These are phyloP conservation scores for Neopipo cinnamomea DNA, from an alignment of 2,113 vertebrate genomes.

Conservation along the genomic window DNA sequence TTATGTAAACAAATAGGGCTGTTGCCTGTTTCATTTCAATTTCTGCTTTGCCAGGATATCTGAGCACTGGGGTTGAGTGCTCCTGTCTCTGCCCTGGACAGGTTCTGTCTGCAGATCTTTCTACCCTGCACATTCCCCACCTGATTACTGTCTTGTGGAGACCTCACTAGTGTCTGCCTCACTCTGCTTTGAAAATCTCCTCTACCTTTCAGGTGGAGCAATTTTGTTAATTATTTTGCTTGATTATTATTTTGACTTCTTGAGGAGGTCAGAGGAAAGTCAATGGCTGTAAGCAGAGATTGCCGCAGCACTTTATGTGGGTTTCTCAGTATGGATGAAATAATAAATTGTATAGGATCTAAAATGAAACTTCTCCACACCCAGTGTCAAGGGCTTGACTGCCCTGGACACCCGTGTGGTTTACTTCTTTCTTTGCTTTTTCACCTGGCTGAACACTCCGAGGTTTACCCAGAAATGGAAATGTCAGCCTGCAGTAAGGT, in stretches of 20 bases:
- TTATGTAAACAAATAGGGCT: not conserved
- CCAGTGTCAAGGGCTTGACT: not conserved
- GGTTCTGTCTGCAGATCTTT: not conserved
- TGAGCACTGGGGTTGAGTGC: not conserved
- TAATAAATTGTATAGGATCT: not conserved
- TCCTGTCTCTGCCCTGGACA: not conserved
- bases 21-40: not conserved
- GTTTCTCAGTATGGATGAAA: not conserved
- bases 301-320: not conserved
- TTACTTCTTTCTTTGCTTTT: not conserved
- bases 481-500: not conserved
- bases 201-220: not conserved
- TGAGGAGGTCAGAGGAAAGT: not conserved
- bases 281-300: fast-evolving
- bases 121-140: not conserved
- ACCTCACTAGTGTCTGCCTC: not conserved
- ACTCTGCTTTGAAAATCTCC: not conserved
- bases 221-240: not conserved
- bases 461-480: not conserved
- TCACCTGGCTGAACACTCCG: not conserved
- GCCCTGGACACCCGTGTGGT: fast-evolving
- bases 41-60: not conserved
- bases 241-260: not conserved
- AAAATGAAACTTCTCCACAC: not conserved
- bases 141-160: not conserved